Conservation (phyloP, 2,113 vertebrate species). For the Hyaena hyaena region DNA sequence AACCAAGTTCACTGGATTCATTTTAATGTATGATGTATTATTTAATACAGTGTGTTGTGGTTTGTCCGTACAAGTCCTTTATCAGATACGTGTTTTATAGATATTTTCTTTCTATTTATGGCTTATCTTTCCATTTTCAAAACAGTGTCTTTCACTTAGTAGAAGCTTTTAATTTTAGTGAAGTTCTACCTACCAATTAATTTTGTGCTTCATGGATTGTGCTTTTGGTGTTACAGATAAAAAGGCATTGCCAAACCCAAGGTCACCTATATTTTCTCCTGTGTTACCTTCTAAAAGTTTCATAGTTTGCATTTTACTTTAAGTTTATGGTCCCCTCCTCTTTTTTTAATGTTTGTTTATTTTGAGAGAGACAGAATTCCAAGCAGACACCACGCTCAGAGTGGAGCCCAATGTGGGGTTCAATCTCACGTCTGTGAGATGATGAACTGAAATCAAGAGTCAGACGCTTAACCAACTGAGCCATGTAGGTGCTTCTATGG, state of each 20-base stretch:
- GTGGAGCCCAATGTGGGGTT: too few relatives aligned
- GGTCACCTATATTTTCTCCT: neutral
- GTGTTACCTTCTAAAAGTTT: neutral
- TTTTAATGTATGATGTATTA: neutral
- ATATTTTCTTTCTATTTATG: neutral
- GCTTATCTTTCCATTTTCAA: neutral
- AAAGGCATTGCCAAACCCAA: neutral
- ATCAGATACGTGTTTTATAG: neutral
- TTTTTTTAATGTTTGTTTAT: too few relatives aligned
- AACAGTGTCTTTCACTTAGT: neutral
- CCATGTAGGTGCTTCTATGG: neutral
- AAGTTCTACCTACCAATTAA: neutral
- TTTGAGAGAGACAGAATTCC: too few relatives aligned
- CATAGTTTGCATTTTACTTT: neutral
- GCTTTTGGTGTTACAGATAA: neutral
- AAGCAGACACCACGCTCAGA: too few relatives aligned
- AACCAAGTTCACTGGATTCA: neutral
- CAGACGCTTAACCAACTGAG: too few relatives aligned
- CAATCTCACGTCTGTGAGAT: too few relatives aligned
- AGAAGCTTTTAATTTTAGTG: neutral
- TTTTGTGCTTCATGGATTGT: neutral
- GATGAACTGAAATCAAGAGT: too few relatives aligned
- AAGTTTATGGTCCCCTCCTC: neutral
- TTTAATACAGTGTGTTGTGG: neutral
- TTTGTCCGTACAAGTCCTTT: neutral